Evolutionary conservation across 1,140 invertebrate species (phyloP).

Genomic region (Drosophila arawakana): DNA sequence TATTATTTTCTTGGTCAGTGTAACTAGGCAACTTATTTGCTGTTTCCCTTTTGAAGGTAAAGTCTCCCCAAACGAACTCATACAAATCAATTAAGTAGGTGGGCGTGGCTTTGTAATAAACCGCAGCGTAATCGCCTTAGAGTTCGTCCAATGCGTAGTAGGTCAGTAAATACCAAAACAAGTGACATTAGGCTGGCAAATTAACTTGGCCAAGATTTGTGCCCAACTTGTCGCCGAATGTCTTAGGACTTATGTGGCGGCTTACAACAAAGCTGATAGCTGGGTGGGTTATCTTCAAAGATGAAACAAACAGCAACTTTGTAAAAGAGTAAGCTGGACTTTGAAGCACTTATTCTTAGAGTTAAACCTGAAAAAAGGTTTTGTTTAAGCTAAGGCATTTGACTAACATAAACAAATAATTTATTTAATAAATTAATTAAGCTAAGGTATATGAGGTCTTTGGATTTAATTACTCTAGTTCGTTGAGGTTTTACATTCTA

Average conservation of each 20-base stretch:
- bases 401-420: too few relatives aligned
- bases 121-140: conserved; percentile 69
- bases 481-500: too few relatives aligned
- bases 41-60: not conserved
- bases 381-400: too few relatives aligned
- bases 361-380: too few relatives aligned
- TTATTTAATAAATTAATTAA: too few relatives aligned
- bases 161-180: conserved; percentile 46
- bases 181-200: conserved; percentile 74
- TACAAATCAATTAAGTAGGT: conserved; percentile 55
- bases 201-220: conserved; percentile 72
- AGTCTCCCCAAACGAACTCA: conserved; percentile 10
- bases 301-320: too few relatives aligned
- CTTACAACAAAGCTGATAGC: conserved; percentile 21
- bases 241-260: conserved; percentile 21
- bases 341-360: not conserved
- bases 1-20: too few relatives aligned
- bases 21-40: conserved; percentile 17
- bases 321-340: not conserved
- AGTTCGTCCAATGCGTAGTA: conserved; percentile 29
- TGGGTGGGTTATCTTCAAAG: not conserved
- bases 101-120: conserved; percentile 19
- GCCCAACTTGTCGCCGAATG: conserved; percentile 56
- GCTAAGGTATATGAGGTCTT: too few relatives aligned
- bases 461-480: too few relatives aligned